These are phyloP conservation scores for Microplitis deprimator DNA, from an alignment of 2,888 invertebrate species.

Conservation along the genomic window DNA sequence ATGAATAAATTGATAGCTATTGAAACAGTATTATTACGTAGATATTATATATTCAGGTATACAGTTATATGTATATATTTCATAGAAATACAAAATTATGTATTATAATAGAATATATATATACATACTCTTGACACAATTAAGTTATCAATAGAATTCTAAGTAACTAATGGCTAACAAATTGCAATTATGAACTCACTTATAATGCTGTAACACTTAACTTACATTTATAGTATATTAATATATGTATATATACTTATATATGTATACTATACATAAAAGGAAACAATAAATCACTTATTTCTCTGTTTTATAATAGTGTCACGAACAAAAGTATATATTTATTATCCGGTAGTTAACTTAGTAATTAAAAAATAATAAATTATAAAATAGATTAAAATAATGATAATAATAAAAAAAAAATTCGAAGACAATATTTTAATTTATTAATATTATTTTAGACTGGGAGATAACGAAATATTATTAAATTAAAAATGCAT, in stretches of 20 bases:
- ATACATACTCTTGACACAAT: neutral
- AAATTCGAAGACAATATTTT: slow-evolving; percentile 19
- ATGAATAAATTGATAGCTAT: neutral
- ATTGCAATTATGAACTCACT: slow-evolving; percentile 33
- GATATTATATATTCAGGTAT: neutral
- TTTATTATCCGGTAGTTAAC: neutral
- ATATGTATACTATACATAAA: neutral
- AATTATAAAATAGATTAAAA: slow-evolving; percentile 23
- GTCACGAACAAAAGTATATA: slow-evolving; percentile 18
- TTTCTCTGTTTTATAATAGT: slow-evolving; percentile 17
- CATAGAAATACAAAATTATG: neutral
- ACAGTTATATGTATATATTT: neutral
- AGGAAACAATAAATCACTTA: slow-evolving; percentile 1
- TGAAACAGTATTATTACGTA: neutral
- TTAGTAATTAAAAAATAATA: neutral
- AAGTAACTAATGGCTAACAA: slow-evolving; percentile 33
- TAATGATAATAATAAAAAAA: slow-evolving; percentile 13
- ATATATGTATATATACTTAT: neutral
- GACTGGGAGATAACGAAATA: neutral
- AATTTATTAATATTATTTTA: slow-evolving; percentile 11
- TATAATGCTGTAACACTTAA: neutral
- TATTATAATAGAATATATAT: neutral
- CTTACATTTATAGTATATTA: neutral
- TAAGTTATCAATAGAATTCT: slow-evolving; percentile 22
- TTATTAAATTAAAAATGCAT: slow-evolving; percentile 47